Base-by-base conservation (phyloP, 2,113 vertebrate genomes). In the Trichomycterus rosablanca region DNA sequence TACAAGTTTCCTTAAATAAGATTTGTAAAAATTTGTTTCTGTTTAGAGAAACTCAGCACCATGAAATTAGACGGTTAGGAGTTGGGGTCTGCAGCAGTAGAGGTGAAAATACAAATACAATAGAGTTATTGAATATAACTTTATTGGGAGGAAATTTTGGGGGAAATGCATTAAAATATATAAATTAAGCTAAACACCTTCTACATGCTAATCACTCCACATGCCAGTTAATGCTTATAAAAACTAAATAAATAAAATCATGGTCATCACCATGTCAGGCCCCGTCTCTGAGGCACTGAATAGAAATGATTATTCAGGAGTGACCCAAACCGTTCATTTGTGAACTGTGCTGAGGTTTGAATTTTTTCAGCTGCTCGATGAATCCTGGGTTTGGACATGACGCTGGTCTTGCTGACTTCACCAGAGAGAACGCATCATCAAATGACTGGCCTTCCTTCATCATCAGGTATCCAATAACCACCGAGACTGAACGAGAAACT, bases 381-480 rank as follows among this genome's bases (percentile, higher is more conserved):
- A 98, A 98, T 52, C 95, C 94, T 1, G 89, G 80, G 77, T 98
- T 98, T 8, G 94, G 96, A 72, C 88, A 90, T 24, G 88, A 83
- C 0, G 75, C 80, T 3, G 92, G 89, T 15, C 93, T 91, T 14
- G 89, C 91, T 1, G 82, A 86, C 80, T 92, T 93, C 68, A 99
- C 94, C 75, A 86, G 12, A 49, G 90, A 84, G 72, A 92, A 87
- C 3, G 92, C 93, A 9, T 71, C 86, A 5, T 88, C 75, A 74
- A 97, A 95, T 53, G 80, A 81, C 59, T 88, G 89, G 72, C 86
- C 77, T 49, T 96, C 90, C 23, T 81, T 88, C 51, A 84, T 82
- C 90, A 99, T 98, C 59, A 99, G 80, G 81, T 94, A 99, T 48
- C 93, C 95, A 20, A 89, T 91, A 66, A 94, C 78, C 49, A 98